Percentiles rank a stretch among this genome's conserved stretches.
These are phyloP conservation scores for Brachionus calyciflorus DNA, from an alignment of 1,140 invertebrate species.

Conservation along the genomic window DNA sequence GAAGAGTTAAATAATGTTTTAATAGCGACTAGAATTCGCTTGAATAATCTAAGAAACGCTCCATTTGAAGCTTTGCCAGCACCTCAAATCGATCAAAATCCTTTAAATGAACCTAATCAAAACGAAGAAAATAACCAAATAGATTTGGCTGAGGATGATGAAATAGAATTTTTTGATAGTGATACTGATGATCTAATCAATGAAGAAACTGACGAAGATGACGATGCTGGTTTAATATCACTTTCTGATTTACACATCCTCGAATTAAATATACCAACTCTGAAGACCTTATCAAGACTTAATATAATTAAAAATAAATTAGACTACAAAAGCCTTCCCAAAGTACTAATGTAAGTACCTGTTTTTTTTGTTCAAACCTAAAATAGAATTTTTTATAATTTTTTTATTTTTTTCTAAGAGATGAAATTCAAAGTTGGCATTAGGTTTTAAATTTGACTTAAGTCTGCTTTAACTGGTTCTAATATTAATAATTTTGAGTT, in stretches of 20 bases:
- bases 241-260: conserved; percentile 46
- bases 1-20: background rate
- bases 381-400: background rate
- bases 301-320: conserved; percentile 67
- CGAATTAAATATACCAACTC: conserved; percentile 60
- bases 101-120: background rate
- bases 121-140: background rate
- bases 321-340: conserved; percentile 66
- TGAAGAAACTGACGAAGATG: conserved; percentile 30
- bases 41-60: background rate
- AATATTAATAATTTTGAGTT: background rate
- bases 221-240: conserved; percentile 4
- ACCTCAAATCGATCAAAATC: background rate
- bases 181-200: conserved; percentile 46
- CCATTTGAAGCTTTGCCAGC: background rate
- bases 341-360: conserved; percentile 66
- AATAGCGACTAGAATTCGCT: background rate
- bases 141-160: conserved; percentile 14
- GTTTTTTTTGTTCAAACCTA: background rate
- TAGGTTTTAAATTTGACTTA: background rate
- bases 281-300: conserved; percentile 70
- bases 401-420: background rate
- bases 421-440: conserved; percentile 12
- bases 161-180: conserved; percentile 46
- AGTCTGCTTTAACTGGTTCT: background rate